Percentiles rank a stretch among this genome's conserved stretches.
Evolutionary conservation across 2,113 vertebrate genomes (phyloP).

Genomic region (Antechinus stuartii): DNA sequence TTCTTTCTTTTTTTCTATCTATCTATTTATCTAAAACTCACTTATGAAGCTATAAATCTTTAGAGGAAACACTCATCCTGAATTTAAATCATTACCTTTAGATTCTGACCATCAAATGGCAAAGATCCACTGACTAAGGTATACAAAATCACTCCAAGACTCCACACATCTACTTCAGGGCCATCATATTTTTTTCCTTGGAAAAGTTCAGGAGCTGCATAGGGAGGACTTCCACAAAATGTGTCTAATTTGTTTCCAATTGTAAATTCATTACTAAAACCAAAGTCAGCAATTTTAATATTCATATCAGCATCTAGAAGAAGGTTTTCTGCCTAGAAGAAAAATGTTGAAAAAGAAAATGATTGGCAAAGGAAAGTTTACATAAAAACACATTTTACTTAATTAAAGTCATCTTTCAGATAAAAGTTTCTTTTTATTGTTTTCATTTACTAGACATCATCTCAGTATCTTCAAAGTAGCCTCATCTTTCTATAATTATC

Average conservation of each 20-base stretch:
- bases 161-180: constrained; percentile 98
- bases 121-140: constrained; percentile 96
- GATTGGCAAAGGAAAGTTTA: constrained; percentile 42
- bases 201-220: constrained; percentile 97
- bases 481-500: neutral
- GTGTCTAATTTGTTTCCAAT: constrained; percentile 97
- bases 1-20: too few species aligned
- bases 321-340: constrained; percentile 95
- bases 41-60: rapidly evolving
- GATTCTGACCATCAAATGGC: constrained; percentile 97
- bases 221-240: constrained; percentile 96
- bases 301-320: constrained; percentile 98
- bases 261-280: constrained; percentile 98
- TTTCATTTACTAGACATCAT: neutral
- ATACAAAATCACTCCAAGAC: constrained; percentile 97
- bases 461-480: neutral
- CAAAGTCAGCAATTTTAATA: constrained; percentile 99
- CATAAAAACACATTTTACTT: neutral
- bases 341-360: constrained; percentile 73
- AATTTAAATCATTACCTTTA: constrained; percentile 88
- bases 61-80: neutral
- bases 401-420: constrained; percentile 25
- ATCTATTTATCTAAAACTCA: too few species aligned
- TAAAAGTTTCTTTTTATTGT: neutral
- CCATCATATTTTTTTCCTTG: constrained; percentile 98